Conservation (phyloP, 2,888 invertebrate species). For the Netelia melanura region DNA sequence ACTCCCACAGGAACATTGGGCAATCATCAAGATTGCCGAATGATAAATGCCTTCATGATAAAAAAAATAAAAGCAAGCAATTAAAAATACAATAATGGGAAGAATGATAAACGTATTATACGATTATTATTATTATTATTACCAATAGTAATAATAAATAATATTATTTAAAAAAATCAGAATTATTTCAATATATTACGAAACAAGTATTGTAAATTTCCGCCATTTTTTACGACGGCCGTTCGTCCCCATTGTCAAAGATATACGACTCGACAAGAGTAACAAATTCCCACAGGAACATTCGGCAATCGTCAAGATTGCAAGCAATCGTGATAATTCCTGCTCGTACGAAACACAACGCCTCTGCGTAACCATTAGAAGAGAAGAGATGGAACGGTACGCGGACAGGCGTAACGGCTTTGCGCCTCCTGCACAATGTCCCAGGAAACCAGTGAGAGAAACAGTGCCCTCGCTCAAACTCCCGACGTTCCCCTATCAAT, state of each 20-base stretch:
- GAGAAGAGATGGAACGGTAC: slow-evolving; percentile 20
- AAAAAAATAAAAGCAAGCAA: background rate
- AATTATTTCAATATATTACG: no score
- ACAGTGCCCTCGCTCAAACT: slow-evolving; percentile 3
- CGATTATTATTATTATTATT: no score
- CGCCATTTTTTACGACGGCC: background rate
- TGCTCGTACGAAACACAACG: slow-evolving; percentile 2
- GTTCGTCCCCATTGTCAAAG: background rate
- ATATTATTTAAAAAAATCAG: no score
- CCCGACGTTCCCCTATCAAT: slow-evolving; percentile 48
- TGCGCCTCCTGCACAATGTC: slow-evolving; percentile 47
- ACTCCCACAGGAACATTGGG: slow-evolving; percentile 1
- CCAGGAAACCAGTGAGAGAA: slow-evolving; percentile 39
- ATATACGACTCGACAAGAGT: background rate
- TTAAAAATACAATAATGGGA: background rate
- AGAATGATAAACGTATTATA: background rate
- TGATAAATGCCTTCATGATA: no score
- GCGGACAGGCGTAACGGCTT: slow-evolving; percentile 30
- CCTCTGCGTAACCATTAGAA: slow-evolving; percentile 2
- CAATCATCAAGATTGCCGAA: slow-evolving; percentile 22
- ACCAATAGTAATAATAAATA: no score
- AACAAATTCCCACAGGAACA: background rate
- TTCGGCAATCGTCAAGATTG: slow-evolving; percentile 33
- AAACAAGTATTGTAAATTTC: background rate
- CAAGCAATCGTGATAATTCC: slow-evolving; percentile 41